Base-by-base conservation (phyloP, 1,140 invertebrate species). In the Potamilus streckersoni region DNA sequence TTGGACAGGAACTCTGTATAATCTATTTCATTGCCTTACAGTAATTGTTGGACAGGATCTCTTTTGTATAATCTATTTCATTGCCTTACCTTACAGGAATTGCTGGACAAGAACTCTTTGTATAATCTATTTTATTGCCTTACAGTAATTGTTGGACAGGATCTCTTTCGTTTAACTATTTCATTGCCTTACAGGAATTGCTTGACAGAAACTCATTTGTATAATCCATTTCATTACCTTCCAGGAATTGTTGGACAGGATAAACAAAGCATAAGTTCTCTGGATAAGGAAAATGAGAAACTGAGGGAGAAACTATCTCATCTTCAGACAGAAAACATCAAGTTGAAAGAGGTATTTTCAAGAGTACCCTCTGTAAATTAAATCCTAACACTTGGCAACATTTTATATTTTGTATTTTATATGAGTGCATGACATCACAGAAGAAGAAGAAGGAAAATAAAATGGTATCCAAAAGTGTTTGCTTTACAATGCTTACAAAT, bases 251-350 rank as follows among this genome's bases (percentile, higher is more conserved):
- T 61, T 64, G 78, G 73, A 68, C 70, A 69, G 78, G 55, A 78
- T 79, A 73, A 73, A 81, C 63, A 38, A 65, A 85, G 19, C 82
- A 85, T 59, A 75, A 73, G 13, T 19, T 65, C 72, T 16, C 80
- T 87, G 5, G 77, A 79, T 62, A 80, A 82, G 19, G 83, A 86
- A 65, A 83, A 85, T 59, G 79, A 81, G 55, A 75, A 74, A 62
- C 76, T 86, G 1, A 67, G 77, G 15, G 81, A 79, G 55, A 74
- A 78, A 58, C 69, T 86, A 8, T 78, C 82, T 16, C 70, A 76
- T 58, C 79, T 82, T 16, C 83, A 85, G 72, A 78, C 69, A 31
- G 81, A 86, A 64, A 87, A 86, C 71, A 80, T 74, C 38, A 77
- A 79, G 68, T 69, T 87, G 1, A 80, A 79, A 71, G 80, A 84